phyloP scores from a whole-genome alignment of 2,113 vertebrate genomes.

The Telmatochromis sp. region DNA sequence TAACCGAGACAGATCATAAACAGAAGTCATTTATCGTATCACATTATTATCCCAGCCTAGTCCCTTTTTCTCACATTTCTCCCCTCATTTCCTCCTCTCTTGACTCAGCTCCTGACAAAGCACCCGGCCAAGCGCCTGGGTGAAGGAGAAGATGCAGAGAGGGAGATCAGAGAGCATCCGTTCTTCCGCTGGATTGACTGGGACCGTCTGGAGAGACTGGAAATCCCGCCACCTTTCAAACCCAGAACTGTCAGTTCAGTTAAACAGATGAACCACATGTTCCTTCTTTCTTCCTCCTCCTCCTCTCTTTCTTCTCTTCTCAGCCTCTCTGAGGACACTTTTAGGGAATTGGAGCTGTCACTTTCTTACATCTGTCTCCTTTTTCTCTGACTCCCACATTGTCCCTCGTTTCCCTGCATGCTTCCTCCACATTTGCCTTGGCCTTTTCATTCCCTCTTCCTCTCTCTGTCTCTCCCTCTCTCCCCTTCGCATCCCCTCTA shows the following conservation, averaged over 20 bases:
- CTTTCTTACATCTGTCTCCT: constrained; percentile 8
- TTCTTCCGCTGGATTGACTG: constrained; percentile 94
- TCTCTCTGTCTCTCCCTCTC: background rate
- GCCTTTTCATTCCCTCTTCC: background rate
- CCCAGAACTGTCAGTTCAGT: constrained; percentile 88
- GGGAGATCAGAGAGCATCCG: constrained; percentile 81
- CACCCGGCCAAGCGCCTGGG: constrained; percentile 84
- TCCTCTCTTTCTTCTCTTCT: background rate
- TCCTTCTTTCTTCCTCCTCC: background rate
- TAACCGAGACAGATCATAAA: background rate
- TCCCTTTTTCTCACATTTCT: background rate
- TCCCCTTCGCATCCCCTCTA: background rate
- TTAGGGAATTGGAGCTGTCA: constrained; percentile 12
- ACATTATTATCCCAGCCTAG: background rate
- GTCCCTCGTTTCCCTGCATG: background rate
- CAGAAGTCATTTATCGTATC: background rate
- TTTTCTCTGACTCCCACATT: background rate
- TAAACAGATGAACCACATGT: background rate
- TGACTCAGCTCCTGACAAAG: constrained; percentile 81
- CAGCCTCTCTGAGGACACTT: background rate
- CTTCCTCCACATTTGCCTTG: background rate
- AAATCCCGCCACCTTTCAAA: constrained; percentile 83
- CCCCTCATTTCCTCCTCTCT: background rate
- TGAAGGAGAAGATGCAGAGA: constrained; percentile 76
- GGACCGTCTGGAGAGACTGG: constrained; percentile 83